Base-by-base conservation (phyloP, 2,888 invertebrate genomes). In the Andrena haemorrhoa region DNA sequence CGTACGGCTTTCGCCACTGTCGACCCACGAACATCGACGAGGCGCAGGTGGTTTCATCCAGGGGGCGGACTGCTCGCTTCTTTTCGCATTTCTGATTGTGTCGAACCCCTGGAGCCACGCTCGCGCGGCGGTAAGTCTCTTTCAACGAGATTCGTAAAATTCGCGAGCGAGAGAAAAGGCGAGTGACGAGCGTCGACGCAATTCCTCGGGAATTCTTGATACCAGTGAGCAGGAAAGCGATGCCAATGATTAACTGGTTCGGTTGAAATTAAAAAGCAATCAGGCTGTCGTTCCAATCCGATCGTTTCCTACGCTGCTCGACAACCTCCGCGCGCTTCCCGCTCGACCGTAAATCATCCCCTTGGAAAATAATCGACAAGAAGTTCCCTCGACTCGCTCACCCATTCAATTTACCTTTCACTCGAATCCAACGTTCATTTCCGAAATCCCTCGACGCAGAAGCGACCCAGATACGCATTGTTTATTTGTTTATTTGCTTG, bases 191-290 rank as follows among this genome's bases (percentile, higher is more conserved):
- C 41, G 4, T 41, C 41, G 41, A 41, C 1, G 41, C 16, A 5
- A 41, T 41, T 20, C 23, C 23, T 7, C 23, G 23, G 23, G 8
- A 56, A 26, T 56, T 56, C 56, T 23, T 8, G 56, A 7, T 10
- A 10, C 23, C 41, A 26, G 53, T 12, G 56, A 73, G 20, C 53
- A 8, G 66, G 20, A n/a, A 56, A 47, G 33, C 31, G 33, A n/a
- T n/a, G 26, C 16, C 66, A 53, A 66, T 66, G 66, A 73, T 65
- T 73, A 73, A 73, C 66, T 26, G 73, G 26, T 56, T 41, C 29
- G 66, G n/a, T 56, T 20, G 35, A 53, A 53, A 41, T 56, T 51
- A 56, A 31, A 73, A 73, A 29, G 53, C 35, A 35, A 66, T 51
- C 29, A 53, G 23, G 64, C 65, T 51, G 33, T 41, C 51, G 35